phyloP scores from a whole-genome alignment of 1,140 invertebrate genomes.

The Dendrolimus punctatus region DNA sequence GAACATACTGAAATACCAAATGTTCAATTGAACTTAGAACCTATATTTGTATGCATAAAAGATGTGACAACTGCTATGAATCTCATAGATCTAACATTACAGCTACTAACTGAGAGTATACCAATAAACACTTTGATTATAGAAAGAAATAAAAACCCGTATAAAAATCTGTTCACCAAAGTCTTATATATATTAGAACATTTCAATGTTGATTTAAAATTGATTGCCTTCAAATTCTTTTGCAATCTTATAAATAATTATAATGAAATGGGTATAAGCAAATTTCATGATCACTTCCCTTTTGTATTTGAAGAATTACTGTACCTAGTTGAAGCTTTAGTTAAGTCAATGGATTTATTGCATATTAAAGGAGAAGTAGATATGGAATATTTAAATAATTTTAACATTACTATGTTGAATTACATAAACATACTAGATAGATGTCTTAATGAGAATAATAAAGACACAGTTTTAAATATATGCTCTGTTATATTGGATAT shows the following conservation, averaged over 20 bases:
- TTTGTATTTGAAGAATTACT: conserved; percentile 30
- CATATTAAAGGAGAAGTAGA: conserved; percentile 43
- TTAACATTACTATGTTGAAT: conserved; percentile 28
- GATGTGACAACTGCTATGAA: conserved; percentile 43
- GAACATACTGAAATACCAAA: conserved; percentile 52
- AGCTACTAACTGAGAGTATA: conserved; percentile 43
- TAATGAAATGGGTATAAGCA: conserved; percentile 25
- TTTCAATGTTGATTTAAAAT: conserved; percentile 53
- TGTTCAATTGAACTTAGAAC: conserved; percentile 63
- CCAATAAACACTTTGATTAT: conserved; percentile 32
- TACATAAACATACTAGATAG: conserved; percentile 27
- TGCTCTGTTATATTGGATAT: conserved; percentile 29
- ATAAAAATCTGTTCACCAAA: conserved; percentile 27
- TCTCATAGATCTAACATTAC: conserved; percentile 46
- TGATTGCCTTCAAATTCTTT: conserved; percentile 50
- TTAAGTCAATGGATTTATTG: conserved; percentile 32
- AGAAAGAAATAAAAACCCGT: conserved; percentile 18
- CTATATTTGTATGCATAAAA: conserved; percentile 50
- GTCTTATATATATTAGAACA: conserved; percentile 47
- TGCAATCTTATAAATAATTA: conserved; percentile 40
- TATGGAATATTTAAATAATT: conserved; percentile 24
- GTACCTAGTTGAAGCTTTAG: conserved; percentile 27
- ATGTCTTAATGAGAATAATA: conserved; percentile 17
- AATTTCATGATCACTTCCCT: conserved; percentile 32
- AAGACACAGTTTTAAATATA: conserved; percentile 31